Percentiles rank a stretch among this genome's conserved stretches.
Conservation (phyloP, 2,113 vertebrate species). For the Antechinus stuartii region DNA sequence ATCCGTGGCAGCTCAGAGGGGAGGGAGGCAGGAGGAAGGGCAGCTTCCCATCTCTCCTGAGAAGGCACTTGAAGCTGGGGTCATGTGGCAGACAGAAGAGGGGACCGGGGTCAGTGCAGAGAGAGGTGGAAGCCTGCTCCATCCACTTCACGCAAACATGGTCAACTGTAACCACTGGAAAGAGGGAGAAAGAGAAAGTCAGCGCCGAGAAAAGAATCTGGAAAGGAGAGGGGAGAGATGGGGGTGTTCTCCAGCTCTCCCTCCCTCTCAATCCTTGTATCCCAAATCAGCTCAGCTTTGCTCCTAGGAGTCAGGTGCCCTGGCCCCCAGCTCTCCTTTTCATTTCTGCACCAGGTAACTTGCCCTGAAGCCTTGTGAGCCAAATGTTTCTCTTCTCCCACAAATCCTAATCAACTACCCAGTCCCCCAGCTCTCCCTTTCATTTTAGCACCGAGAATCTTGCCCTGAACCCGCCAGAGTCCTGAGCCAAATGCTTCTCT, state of each 20-base stretch:
- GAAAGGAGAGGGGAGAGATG: accelerated
- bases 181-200: not conserved
- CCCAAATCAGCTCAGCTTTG: not conserved
- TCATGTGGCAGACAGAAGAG: conserved; percentile 10
- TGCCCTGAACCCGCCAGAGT: not conserved
- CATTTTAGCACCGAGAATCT: not conserved
- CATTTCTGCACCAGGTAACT: not conserved
- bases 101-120: not conserved
- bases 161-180: conserved; percentile 86
- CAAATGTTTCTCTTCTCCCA: not conserved
- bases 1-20: not conserved
- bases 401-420: not conserved
- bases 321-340: not conserved
- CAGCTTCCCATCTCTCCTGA: not conserved
- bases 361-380: not conserved
- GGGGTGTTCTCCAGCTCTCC: not conserved
- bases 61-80: conserved; percentile 81
- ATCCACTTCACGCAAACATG: conserved; percentile 83
- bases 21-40: not conserved
- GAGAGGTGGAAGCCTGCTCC: not conserved
- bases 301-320: not conserved
- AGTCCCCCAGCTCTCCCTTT: not conserved
- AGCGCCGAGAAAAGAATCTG: not conserved
- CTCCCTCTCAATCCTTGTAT: not conserved
- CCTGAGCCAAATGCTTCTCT: too few relatives aligned